phyloP scores from a whole-genome alignment of 2,113 vertebrate species.

The Oxyruncus cristatus region DNA sequence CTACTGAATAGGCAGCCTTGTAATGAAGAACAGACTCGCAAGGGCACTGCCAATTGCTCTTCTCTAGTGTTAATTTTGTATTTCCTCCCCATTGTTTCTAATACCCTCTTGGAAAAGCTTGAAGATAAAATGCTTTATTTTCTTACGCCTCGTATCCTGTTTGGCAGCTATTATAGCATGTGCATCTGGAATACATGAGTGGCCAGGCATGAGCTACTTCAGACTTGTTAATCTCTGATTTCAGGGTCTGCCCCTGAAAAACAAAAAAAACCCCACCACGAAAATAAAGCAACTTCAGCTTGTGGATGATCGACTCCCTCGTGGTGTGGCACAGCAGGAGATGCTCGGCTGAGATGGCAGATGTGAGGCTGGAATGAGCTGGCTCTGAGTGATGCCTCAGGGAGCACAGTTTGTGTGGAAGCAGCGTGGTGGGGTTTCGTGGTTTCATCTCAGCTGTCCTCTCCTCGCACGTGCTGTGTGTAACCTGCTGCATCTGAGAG shows the following conservation, averaged over 20 bases:
- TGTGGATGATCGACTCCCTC: rapidly evolving
- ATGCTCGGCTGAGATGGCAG: neutral
- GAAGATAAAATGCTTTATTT: constrained; percentile 50
- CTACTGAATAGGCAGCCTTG: constrained; percentile 47
- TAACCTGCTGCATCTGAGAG: neutral
- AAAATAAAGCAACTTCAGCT: neutral
- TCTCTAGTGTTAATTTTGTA: constrained; percentile 65
- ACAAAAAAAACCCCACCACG: too few species aligned
- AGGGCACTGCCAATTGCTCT: constrained; percentile 58
- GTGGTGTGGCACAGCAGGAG: rapidly evolving
- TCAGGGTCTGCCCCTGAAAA: neutral
- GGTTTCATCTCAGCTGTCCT: neutral
- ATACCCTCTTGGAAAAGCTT: constrained; percentile 55
- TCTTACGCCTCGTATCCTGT: constrained; percentile 39
- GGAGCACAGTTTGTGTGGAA: neutral
- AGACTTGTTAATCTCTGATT: constrained; percentile 3
- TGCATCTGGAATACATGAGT: constrained; percentile 56
- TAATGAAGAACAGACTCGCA: neutral
- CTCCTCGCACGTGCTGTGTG: neutral
- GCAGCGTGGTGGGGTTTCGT: rapidly evolving
- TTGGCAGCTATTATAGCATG: neutral
- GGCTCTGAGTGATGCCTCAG: rapidly evolving
- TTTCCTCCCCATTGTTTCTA: constrained; percentile 62
- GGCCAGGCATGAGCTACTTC: constrained; percentile 25
- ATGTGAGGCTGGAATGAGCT: neutral